phyloP scores from a whole-genome alignment of 2,113 vertebrate genomes.

The Cinclus cinclus region DNA sequence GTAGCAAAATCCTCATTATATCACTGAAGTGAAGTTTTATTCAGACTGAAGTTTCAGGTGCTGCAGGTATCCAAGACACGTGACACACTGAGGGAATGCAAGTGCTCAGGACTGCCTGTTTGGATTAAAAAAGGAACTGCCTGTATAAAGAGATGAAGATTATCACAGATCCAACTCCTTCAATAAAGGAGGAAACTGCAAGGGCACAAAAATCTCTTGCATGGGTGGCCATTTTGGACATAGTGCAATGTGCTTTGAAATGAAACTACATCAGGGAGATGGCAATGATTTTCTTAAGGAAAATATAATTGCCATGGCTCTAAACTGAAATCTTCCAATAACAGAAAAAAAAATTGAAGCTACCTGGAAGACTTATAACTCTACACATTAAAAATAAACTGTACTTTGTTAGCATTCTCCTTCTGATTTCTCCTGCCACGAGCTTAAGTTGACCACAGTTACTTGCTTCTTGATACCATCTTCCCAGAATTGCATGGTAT shows the following conservation, averaged over 20 bases:
- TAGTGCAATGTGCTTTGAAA: not conserved
- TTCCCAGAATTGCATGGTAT: not conserved
- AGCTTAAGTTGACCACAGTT: not conserved
- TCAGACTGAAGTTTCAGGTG: not conserved
- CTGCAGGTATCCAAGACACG: not conserved
- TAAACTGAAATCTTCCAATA: not conserved
- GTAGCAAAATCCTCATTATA: not conserved
- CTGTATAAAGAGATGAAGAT: not conserved
- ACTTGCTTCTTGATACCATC: not conserved
- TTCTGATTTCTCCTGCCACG: not conserved
- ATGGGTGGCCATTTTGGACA: fast-evolving
- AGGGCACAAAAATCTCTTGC: not conserved
- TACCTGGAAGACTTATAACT: not conserved
- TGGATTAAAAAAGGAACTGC: not conserved
- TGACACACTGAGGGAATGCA: fast-evolving
- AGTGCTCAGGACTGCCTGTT: not conserved
- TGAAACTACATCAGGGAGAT: not conserved
- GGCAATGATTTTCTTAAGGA: not conserved
- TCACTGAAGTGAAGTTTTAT: not conserved
- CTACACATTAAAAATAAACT: not conserved
- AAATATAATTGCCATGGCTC: not conserved
- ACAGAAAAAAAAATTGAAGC: not conserved
- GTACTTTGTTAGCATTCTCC: not conserved
- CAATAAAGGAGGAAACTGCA: not conserved
- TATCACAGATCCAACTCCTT: not conserved